Evolutionary conservation across 2,797 vertebrate species (phyloP), one percentile per base, ranked within the genome.

Genomic region (Cynopterus sphinx): DNA sequence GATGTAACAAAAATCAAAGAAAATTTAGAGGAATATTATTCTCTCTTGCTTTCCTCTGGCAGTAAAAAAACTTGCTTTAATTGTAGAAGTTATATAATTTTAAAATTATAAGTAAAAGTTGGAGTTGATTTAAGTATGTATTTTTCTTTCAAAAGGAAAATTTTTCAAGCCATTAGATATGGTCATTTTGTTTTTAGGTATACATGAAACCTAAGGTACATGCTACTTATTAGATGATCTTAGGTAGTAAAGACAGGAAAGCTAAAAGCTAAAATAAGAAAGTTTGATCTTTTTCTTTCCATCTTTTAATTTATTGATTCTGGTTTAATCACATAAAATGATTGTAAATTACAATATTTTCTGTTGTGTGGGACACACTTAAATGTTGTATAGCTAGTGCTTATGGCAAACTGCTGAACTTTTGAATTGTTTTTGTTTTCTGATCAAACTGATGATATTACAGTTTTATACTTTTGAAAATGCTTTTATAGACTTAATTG

Each of bases 291-390:
- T 96, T 92, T 63, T 9, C 68, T 90, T 83, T 70, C 43, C 2
- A 86, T 2, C 11, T 95, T 93, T 95, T 85, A 95, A 75, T 74
- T 74, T 92, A 94, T 95, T 87, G 22, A 87, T 82, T 94, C 63
- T 87, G 55, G 17, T 71, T 96, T 97, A 94, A 51, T 43, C 28
- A 53, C 24, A 73, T 49, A 87, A 55, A 83, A 91, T 82, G 24
- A 63, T 36, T 77, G 4, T 33, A 90, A 95, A 82, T 70, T 87
- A 46, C 19, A 94, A 43, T 39, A 65, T 88, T 94, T 97, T 67
- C 55, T 41, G 71, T n/a, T 90, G 39, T 41, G 28, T 49, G 41
- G 12, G 83, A 33, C 4, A 53, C 2, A 53, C 57, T 85, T 74
- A 70, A 84, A 94, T 85, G 61, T 16, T 89, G 17, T 61, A n/a